These are phyloP conservation scores for Synanthedon vespiformis DNA, from an alignment of 2,888 invertebrate species.

Conservation along the genomic window DNA sequence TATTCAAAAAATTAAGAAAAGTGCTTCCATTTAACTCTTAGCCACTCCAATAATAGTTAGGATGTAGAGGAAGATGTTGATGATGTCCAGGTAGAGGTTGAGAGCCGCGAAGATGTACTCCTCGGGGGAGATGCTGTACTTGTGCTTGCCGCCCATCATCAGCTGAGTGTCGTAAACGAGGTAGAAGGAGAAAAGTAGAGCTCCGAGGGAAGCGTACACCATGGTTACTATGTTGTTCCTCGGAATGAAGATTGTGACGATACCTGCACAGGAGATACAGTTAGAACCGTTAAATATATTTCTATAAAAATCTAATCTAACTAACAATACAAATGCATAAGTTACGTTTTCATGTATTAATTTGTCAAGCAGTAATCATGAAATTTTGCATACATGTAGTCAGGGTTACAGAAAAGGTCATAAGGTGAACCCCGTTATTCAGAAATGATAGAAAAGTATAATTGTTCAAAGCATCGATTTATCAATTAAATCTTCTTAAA, in stretches of 20 bases:
- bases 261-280: constrained; percentile 37
- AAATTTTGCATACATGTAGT: too few species aligned
- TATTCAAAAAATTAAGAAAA: too few species aligned
- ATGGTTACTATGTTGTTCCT: constrained; percentile 72
- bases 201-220: constrained; percentile 87
- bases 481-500: too few species aligned
- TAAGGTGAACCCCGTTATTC: too few species aligned
- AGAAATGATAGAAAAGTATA: too few species aligned
- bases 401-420: too few species aligned
- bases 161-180: constrained; percentile 93
- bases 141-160: constrained; percentile 92
- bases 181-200: constrained; percentile 89
- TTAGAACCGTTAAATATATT: constrained; percentile 22
- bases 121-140: constrained; percentile 90
- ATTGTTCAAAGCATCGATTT: too few species aligned
- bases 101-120: constrained; percentile 95
- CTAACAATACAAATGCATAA: too few species aligned
- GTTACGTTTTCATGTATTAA: too few species aligned
- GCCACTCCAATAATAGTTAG: constrained; percentile 77
- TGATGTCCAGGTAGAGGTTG: constrained; percentile 88
- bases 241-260: constrained; percentile 77
- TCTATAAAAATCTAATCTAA: too few species aligned
- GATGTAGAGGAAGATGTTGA: constrained; percentile 91
- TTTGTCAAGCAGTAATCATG: too few species aligned
- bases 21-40: constrained; percentile 28